Conservation (phyloP, 2,888 invertebrate genomes). For the Melangyna quadrimaculata region DNA sequence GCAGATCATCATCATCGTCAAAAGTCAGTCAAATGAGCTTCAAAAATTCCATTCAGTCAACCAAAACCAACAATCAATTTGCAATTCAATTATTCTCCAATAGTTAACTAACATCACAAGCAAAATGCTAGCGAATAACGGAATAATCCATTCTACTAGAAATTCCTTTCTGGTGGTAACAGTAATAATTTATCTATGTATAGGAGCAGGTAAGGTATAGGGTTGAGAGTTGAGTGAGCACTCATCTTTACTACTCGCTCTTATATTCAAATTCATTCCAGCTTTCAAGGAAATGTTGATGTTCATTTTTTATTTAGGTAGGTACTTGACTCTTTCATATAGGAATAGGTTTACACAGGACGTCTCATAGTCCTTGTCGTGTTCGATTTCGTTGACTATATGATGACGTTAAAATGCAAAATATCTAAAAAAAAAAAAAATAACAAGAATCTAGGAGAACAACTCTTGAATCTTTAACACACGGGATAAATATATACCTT, state of each 20-base stretch:
- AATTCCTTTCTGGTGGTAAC: slow-evolving; percentile 6
- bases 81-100: slow-evolving; percentile 52
- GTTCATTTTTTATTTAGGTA: slow-evolving; percentile 48
- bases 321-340: slow-evolving; percentile 15
- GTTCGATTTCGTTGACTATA: neutral
- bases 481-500: neutral
- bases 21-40: slow-evolving; percentile 21
- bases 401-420: slow-evolving; percentile 12
- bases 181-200: slow-evolving; percentile 21
- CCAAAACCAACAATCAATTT: slow-evolving; percentile 47
- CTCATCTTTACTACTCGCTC: neutral
- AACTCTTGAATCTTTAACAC: slow-evolving; percentile 5
- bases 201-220: no score
- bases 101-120: slow-evolving; percentile 4
- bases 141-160: neutral
- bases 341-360: neutral
- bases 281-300: slow-evolving; percentile 42
- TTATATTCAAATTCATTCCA: neutral
- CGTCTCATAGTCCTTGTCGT: neutral
- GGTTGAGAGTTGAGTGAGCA: neutral
- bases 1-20: neutral
- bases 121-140: slow-evolving; percentile 3
- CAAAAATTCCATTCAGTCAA: slow-evolving; percentile 11
- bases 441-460: neutral
- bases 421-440: neutral